phyloP scores from a whole-genome alignment of 2,113 vertebrate species.

The Poeciliopsis turrubarensis region DNA sequence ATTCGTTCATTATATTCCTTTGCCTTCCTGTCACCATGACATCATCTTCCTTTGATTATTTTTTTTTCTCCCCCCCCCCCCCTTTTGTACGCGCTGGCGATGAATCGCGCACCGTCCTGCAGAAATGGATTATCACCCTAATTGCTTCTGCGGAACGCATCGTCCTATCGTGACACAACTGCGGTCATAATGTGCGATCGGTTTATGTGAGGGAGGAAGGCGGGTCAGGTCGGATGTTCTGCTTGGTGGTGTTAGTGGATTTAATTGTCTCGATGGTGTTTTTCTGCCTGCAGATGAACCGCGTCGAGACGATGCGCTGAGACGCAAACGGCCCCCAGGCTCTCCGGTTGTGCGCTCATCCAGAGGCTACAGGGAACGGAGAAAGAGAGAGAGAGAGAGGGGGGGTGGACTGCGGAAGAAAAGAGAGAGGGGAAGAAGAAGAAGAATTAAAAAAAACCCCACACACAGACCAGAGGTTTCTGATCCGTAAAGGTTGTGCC shows the following conservation, averaged over 20 bases:
- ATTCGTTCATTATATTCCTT: background rate
- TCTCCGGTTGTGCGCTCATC: conserved; percentile 60
- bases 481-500: conserved; percentile 54
- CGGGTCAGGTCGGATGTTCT: background rate
- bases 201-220: background rate
- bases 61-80: too few species aligned
- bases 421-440: background rate
- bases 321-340: conserved; percentile 50
- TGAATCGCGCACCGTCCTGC: background rate
- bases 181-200: conserved; percentile 49
- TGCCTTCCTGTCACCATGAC: background rate
- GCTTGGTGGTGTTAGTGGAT: background rate
- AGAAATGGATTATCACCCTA: conserved; percentile 14
- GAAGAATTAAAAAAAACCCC: too few species aligned
- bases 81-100: background rate
- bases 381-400: background rate
- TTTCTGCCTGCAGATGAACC: conserved; percentile 35
- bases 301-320: conserved; percentile 73
- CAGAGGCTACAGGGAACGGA: conserved; percentile 75
- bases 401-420: conserved; percentile 63
- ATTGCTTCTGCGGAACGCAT: conserved; percentile 45
- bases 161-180: conserved; percentile 44
- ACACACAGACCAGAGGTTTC: conserved; percentile 52
- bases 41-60: background rate
- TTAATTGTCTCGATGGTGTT: background rate